phyloP scores from a whole-genome alignment of 2,888 invertebrate species.

The Ephialtes manifestator region DNA sequence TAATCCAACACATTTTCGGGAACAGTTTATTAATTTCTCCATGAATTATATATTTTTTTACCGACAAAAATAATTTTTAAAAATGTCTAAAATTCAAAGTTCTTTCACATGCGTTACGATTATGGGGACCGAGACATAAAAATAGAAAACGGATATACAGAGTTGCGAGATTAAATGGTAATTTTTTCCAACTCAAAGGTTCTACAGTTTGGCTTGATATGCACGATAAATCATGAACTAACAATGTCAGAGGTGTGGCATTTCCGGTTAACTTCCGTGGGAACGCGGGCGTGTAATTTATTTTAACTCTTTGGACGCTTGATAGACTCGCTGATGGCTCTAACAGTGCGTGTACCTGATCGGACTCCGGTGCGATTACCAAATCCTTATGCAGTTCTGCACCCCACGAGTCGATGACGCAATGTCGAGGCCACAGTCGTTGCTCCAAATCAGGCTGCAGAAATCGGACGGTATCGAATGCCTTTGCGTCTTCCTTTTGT shows the following conservation, averaged over 20 bases:
- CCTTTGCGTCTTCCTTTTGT: conserved; percentile 89
- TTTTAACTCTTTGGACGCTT: neutral
- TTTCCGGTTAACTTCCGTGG: neutral
- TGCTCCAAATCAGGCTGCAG: conserved; percentile 94
- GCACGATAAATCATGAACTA: neutral
- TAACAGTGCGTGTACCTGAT: conserved; percentile 86
- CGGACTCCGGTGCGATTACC: conserved; percentile 92
- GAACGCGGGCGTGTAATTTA: neutral
- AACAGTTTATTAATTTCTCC: too few species aligned
- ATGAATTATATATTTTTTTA: neutral
- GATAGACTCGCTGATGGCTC: neutral
- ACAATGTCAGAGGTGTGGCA: neutral
- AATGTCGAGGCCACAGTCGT: conserved; percentile 97
- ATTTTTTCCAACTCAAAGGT: neutral
- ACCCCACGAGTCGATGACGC: conserved; percentile 97
- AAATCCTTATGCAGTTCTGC: conserved; percentile 96
- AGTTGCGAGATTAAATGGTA: too few species aligned
- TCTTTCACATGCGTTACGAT: too few species aligned
- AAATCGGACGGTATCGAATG: conserved; percentile 96
- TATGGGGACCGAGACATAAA: too few species aligned
- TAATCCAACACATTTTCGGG: too few species aligned
- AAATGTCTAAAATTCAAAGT: too few species aligned
- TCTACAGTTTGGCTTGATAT: neutral
- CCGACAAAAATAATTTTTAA: too few species aligned
- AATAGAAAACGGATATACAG: too few species aligned